A percentile compares a stretch with the other conserved stretches of the same genome.
These are phyloP conservation scores for Tenrec ecaudatus DNA, from an alignment of 2,113 vertebrate species.

Conservation along the genomic window DNA sequence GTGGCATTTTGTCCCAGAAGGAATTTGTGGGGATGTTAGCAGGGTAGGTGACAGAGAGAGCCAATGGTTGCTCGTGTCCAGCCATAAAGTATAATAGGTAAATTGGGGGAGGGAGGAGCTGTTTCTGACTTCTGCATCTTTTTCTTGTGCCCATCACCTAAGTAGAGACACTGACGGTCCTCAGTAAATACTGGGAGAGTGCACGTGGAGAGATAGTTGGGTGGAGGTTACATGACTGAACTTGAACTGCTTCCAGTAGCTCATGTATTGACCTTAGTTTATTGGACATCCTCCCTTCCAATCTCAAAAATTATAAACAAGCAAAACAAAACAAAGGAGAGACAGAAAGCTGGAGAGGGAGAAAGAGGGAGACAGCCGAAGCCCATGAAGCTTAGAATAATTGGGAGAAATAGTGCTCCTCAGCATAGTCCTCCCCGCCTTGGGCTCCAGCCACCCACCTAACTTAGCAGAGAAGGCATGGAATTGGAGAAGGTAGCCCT, in stretches of 20 bases:
- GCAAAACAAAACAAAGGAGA: not conserved
- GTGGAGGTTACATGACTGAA: not conserved
- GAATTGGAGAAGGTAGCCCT: accelerated
- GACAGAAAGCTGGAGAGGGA: not conserved
- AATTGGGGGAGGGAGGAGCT: not conserved
- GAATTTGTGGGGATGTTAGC: not conserved
- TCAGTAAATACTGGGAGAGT: not conserved
- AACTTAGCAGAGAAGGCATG: not conserved
- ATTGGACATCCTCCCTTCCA: not conserved
- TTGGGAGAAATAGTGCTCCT: not conserved
- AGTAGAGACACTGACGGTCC: not conserved
- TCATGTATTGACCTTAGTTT: not conserved
- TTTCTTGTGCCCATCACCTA: not conserved
- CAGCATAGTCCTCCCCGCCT: no score
- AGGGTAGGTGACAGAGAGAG: not conserved
- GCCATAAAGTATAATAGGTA: not conserved
- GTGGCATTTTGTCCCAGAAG: not conserved
- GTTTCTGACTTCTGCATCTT: not conserved
- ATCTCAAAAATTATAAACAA: not conserved
- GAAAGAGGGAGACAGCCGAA: not conserved
- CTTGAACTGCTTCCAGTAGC: constrained; percentile 11
- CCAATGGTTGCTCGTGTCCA: not conserved
- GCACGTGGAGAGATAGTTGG: not conserved
- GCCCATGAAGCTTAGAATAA: not conserved
- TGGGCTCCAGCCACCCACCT: no score